Evolutionary conservation across 1,140 invertebrate species (phyloP).

Genomic region (Arctopsyche grandis): DNA sequence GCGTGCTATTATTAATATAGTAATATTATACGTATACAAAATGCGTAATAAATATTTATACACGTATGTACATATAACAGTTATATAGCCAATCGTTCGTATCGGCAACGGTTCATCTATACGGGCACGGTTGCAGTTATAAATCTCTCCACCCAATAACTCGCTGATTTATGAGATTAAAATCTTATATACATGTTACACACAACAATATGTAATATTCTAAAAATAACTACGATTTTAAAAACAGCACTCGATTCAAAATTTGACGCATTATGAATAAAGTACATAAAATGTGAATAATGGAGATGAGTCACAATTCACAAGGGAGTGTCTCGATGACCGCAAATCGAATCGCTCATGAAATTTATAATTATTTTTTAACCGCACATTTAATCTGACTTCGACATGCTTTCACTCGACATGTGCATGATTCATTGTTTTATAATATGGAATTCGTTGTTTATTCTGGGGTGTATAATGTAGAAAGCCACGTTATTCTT

Average conservation of each 20-base stretch:
- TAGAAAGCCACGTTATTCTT: no score
- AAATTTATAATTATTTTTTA: neutral
- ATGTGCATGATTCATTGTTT: no score
- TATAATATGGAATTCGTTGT: no score
- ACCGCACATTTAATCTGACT: neutral
- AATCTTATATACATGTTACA: neutral
- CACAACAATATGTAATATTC: neutral
- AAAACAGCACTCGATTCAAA: no score
- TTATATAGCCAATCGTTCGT: neutral
- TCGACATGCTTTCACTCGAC: neutral
- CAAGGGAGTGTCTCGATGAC: constrained; percentile 12
- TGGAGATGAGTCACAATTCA: neutral
- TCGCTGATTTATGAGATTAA: constrained; percentile 25
- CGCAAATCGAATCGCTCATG: neutral
- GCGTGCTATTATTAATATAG: no score
- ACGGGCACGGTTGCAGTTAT: constrained; percentile 22
- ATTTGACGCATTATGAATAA: neutral
- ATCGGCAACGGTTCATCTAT: constrained; percentile 20
- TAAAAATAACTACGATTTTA: neutral
- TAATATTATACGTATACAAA: no score
- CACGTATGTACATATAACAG: constrained; percentile 2
- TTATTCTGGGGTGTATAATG: no score
- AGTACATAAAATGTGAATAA: neutral
- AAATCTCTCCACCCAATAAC: constrained; percentile 20
- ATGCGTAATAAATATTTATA: constrained; percentile 1